phyloP scores from a whole-genome alignment of 2,888 invertebrate species.

The Idaea aversata region DNA sequence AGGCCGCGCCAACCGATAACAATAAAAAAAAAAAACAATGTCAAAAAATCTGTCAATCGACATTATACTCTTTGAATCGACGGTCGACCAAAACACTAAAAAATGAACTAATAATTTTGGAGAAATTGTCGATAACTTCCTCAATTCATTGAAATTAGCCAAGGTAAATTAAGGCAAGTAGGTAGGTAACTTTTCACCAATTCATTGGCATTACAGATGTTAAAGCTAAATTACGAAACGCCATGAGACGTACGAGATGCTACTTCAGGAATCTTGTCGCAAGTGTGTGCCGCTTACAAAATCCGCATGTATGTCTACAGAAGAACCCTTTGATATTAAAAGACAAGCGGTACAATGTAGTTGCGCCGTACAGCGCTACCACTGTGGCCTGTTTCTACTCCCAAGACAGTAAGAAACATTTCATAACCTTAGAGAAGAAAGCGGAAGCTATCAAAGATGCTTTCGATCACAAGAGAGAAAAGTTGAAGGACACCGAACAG shows the following conservation, averaged over 20 bases:
- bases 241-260: conserved; percentile 51
- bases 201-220: not conserved
- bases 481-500: conserved; percentile 80
- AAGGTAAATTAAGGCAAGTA: not conserved
- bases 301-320: not conserved
- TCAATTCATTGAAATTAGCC: not conserved
- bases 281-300: conserved; percentile 29
- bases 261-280: conserved; percentile 46
- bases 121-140: not conserved
- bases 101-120: not conserved
- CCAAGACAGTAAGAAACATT: conserved; percentile 63
- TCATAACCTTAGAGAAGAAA: conserved; percentile 68
- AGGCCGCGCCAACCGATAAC: no score
- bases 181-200: not conserved
- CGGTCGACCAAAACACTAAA: not conserved
- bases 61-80: no score
- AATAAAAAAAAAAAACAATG: not conserved
- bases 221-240: conserved; percentile 9
- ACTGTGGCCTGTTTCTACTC: conserved; percentile 53
- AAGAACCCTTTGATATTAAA: not conserved
- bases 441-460: conserved; percentile 77
- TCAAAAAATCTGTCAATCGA: not conserved
- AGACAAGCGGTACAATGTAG: conserved; percentile 11
- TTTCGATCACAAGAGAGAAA: conserved; percentile 82
- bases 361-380: conserved; percentile 35